Conservation (phyloP, 1,140 invertebrate species). For the Eurosta solidaginis region DNA sequence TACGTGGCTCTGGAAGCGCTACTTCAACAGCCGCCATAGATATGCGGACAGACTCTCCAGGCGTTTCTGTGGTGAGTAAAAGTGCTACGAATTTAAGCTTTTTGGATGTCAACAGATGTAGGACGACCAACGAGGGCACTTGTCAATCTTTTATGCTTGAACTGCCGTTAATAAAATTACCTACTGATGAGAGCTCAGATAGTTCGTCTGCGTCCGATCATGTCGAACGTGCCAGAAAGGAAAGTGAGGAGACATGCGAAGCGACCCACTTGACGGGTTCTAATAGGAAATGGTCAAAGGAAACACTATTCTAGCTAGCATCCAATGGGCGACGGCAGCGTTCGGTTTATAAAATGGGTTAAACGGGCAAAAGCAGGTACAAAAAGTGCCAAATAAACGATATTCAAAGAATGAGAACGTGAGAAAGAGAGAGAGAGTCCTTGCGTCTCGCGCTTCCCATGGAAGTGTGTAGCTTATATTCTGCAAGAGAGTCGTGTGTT, state of each 20-base stretch:
- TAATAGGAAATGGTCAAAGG: slow-evolving; percentile 58
- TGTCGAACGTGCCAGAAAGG: slow-evolving; percentile 33
- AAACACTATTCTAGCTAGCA: slow-evolving; percentile 59
- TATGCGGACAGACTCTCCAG: neutral
- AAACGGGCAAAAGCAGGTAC: neutral
- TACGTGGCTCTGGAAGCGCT: slow-evolving; percentile 39
- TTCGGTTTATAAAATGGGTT: neutral
- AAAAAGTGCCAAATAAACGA: too few relatives aligned
- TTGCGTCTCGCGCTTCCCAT: too few relatives aligned
- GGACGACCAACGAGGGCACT: slow-evolving; percentile 32
- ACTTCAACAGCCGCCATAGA: neutral
- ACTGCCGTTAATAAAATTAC: slow-evolving; percentile 55
- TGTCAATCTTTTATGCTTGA: slow-evolving; percentile 54
- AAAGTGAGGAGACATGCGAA: slow-evolving; percentile 41
- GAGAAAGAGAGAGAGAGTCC: too few relatives aligned
- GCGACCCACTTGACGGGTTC: slow-evolving; percentile 55
- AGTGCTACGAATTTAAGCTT: slow-evolving; percentile 48
- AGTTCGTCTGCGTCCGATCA: slow-evolving; percentile 26
- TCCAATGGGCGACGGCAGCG: neutral
- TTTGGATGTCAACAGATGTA: neutral
- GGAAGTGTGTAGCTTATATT: too few relatives aligned
- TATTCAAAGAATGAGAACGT: too few relatives aligned
- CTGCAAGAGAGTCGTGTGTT: neutral
- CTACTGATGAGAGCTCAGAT: slow-evolving; percentile 37
- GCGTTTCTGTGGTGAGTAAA: slow-evolving; percentile 32